Percentiles rank a stretch among this genome's conserved stretches.
phyloP scores from a whole-genome alignment of 2,797 vertebrate species.

The Denticeps clupeoides region DNA sequence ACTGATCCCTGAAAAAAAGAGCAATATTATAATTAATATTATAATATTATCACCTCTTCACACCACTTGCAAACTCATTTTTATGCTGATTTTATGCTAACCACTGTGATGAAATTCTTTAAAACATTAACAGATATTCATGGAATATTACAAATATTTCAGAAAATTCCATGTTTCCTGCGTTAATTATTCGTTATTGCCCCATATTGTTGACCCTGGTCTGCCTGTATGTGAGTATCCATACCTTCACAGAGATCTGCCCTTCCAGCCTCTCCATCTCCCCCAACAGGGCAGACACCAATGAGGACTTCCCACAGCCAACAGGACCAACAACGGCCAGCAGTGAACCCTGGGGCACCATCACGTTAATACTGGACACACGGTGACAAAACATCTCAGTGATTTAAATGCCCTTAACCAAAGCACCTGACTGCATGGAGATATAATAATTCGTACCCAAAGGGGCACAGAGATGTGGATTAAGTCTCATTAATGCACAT shows the following conservation, averaged over 20 bases:
- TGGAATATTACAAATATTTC: too few species aligned
- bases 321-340: slow-evolving; percentile 88
- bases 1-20: slow-evolving; percentile 73
- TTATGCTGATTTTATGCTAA: background rate
- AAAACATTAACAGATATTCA: too few species aligned
- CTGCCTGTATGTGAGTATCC: slow-evolving; percentile 14
- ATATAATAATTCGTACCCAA: too few species aligned
- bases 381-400: slow-evolving; percentile 1
- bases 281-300: slow-evolving; percentile 83
- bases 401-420: too few species aligned
- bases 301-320: slow-evolving; percentile 90
- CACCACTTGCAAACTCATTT: background rate
- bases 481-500: too few species aligned
- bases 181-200: too few species aligned
- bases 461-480: too few species aligned
- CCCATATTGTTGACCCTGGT: too few species aligned
- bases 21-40: background rate
- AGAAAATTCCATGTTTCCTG: too few species aligned
- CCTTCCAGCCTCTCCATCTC: slow-evolving; percentile 93
- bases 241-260: slow-evolving; percentile 72
- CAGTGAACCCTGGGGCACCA: slow-evolving; percentile 79
- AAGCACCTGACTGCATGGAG: too few species aligned
- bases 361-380: slow-evolving; percentile 68
- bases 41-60: background rate
- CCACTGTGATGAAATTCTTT: too few species aligned